These are phyloP conservation scores for Sebastes cheni DNA, from an alignment of 2,797 vertebrate species.

Conservation along the genomic window DNA sequence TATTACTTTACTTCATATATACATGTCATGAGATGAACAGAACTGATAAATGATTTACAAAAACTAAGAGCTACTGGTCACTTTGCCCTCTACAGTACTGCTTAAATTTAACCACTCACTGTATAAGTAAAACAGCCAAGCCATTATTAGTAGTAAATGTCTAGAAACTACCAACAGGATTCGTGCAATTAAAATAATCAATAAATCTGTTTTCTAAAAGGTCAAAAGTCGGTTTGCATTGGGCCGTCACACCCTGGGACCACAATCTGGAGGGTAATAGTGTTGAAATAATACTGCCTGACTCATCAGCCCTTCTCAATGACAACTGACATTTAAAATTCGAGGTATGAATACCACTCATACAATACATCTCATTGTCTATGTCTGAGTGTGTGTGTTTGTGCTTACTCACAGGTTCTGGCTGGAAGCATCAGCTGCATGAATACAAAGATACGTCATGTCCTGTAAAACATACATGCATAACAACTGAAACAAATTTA, in stretches of 20 bases:
- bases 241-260: constrained; percentile 26
- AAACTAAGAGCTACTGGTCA: not conserved
- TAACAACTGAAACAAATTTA: not conserved
- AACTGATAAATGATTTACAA: not conserved
- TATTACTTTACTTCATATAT: not conserved
- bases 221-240: not conserved
- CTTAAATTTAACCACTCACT: not conserved
- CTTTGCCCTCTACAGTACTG: not conserved
- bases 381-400: constrained; percentile 3
- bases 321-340: not conserved
- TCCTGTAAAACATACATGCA: constrained; percentile 78
- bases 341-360: not conserved
- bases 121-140: not conserved
- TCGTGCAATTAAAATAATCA: not conserved
- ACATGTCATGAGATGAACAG: not conserved
- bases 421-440: constrained; percentile 87
- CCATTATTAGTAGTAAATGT: not conserved
- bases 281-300: constrained; percentile 46
- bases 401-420: constrained; percentile 89
- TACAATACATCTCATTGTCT: not conserved
- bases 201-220: not conserved
- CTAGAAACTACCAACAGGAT: not conserved
- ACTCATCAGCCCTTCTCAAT: constrained; percentile 26
- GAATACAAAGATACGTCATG: constrained; percentile 90
- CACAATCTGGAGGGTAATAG: constrained; percentile 10